Conservation (phyloP, 2,888 invertebrate species). For the Chrysolina americana region DNA sequence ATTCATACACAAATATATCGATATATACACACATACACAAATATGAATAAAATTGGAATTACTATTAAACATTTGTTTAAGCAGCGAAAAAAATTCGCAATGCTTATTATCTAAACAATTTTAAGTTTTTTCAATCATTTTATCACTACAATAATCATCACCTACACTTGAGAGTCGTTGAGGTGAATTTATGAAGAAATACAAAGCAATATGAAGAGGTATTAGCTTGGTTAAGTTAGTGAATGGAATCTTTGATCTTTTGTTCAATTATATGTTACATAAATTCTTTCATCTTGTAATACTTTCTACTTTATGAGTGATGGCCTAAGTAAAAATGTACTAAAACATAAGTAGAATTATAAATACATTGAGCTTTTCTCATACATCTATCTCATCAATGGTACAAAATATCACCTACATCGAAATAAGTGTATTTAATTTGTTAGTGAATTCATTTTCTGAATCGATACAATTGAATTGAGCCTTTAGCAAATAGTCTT, state of each 20-base stretch:
- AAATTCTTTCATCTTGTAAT: no score
- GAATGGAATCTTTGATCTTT: not conserved
- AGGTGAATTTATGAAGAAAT: slow-evolving; percentile 5
- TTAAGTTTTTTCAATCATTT: no score
- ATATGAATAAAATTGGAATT: no score
- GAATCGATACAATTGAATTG: not conserved
- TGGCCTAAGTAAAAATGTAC: not conserved
- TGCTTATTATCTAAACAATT: no score
- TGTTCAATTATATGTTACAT: no score
- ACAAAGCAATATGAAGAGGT: not conserved
- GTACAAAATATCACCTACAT: slow-evolving; percentile 42
- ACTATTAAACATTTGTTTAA: no score
- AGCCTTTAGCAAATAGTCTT: not conserved
- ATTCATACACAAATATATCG: no score
- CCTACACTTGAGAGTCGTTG: not conserved
- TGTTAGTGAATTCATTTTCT: not conserved
- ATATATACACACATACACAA: no score
- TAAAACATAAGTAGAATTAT: not conserved
- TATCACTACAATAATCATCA: not conserved
- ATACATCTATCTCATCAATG: slow-evolving; percentile 35
- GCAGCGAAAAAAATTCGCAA: no score
- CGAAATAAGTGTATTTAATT: slow-evolving; percentile 24
- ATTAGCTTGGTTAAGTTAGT: not conserved
- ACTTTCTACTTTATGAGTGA: not conserved
- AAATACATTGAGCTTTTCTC: not conserved